A percentile compares a stretch with the other conserved stretches of the same genome.
phyloP scores from a whole-genome alignment of 2,113 vertebrate genomes.

The Elachura formosa region DNA sequence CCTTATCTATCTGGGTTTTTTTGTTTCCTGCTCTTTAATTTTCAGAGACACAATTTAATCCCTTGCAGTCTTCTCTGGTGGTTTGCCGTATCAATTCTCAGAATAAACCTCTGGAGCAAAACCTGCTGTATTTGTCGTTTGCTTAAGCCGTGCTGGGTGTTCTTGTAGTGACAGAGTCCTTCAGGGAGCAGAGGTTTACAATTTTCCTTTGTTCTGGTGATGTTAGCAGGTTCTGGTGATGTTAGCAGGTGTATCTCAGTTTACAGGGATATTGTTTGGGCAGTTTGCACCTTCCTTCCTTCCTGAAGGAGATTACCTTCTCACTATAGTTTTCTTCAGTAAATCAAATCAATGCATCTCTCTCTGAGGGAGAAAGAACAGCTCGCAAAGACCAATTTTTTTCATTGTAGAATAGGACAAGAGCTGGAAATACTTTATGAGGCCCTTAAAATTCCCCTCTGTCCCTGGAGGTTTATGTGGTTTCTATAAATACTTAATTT shows the following conservation, averaged over 20 bases:
- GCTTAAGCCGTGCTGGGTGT: neutral
- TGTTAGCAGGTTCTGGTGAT: neutral
- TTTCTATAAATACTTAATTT: constrained; percentile 41
- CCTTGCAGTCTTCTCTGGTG: neutral
- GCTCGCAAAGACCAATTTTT: neutral
- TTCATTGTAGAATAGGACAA: neutral
- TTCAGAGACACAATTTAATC: neutral
- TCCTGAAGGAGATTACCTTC: neutral
- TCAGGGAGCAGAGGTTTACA: neutral
- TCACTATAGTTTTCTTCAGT: neutral
- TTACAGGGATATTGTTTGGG: neutral
- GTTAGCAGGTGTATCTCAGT: neutral
- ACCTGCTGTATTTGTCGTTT: neutral
- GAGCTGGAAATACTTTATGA: neutral
- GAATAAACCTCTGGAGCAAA: neutral
- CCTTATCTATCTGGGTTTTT: neutral
- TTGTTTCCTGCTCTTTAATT: neutral
- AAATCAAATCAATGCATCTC: neutral
- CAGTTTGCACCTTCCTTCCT: neutral
- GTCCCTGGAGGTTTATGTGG: neutral
- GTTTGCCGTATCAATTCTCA: neutral
- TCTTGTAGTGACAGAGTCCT: neutral
- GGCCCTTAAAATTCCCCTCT: neutral
- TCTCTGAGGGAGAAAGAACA: neutral
- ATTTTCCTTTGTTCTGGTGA: neutral